phyloP scores from a whole-genome alignment of 1,140 invertebrate genomes.

The Neelides sp. region DNA sequence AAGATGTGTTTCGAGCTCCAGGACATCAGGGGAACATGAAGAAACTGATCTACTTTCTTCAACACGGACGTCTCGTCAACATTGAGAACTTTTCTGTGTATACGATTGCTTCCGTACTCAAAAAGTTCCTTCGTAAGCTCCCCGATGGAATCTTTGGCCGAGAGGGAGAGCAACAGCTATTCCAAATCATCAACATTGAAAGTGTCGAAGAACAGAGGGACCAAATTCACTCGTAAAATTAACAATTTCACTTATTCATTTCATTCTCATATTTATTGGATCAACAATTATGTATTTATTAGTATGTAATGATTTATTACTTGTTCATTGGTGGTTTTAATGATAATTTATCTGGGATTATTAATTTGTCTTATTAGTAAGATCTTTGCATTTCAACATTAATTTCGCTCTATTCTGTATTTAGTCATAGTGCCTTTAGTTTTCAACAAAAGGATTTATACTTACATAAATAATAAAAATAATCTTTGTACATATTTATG shows the following conservation, averaged over 20 bases:
- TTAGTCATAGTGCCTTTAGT: no score
- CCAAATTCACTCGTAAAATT: conserved; percentile 70
- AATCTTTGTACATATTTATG: conserved; percentile 1
- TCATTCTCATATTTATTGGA: no score
- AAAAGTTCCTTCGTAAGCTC: conserved; percentile 94
- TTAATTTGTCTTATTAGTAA: no score
- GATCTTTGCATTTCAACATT: no score
- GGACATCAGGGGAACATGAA: conserved; percentile 91
- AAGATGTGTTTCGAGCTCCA: conserved; percentile 86
- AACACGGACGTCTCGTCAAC: conserved; percentile 90
- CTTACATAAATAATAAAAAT: background rate
- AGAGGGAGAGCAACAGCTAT: conserved; percentile 77
- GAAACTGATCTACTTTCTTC: conserved; percentile 85
- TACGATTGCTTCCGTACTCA: conserved; percentile 94
- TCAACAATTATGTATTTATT: no score
- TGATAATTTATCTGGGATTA: no score
- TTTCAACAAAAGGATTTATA: no score
- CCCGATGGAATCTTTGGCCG: conserved; percentile 88
- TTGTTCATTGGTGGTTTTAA: no score
- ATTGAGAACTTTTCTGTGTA: conserved; percentile 96
- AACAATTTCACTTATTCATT: background rate
- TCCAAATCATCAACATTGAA: conserved; percentile 67
- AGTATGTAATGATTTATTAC: no score
- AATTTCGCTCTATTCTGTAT: no score
- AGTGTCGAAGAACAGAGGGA: conserved; percentile 72